Percentiles rank a stretch among this genome's conserved stretches.
Evolutionary conservation across 1,140 invertebrate species (phyloP).

Genomic region (Drosophila nannoptera): DNA sequence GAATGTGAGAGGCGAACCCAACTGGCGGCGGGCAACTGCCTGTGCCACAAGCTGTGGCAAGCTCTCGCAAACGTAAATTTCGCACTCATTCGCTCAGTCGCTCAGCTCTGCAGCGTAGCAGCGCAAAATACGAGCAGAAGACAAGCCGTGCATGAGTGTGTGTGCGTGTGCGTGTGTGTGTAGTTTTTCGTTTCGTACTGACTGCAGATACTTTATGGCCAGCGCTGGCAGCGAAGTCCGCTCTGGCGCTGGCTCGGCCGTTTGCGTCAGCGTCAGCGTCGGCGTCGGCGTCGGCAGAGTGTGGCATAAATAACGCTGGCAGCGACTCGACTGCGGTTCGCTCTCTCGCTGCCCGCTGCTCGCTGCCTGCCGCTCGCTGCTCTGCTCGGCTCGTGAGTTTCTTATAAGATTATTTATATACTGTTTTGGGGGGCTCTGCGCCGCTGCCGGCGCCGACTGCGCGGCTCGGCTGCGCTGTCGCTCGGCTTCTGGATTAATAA

Average conservation of each 20-base stretch:
- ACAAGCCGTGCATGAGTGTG: constrained; percentile 36
- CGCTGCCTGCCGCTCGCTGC: constrained; percentile 23
- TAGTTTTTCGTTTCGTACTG: constrained; percentile 31
- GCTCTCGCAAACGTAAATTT: constrained; percentile 41
- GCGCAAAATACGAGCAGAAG: constrained; percentile 60
- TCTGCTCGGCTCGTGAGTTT: constrained; percentile 44
- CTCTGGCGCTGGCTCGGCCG: constrained; percentile 33
- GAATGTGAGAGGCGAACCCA: constrained; percentile 29
- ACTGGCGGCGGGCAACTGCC: constrained; percentile 26
- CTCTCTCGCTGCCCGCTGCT: constrained; percentile 22
- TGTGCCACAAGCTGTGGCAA: constrained; percentile 37
- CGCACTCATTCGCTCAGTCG: constrained; percentile 48
- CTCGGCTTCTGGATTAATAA: constrained; percentile 76
- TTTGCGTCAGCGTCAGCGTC: constrained; percentile 9
- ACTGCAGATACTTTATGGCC: constrained; percentile 75
- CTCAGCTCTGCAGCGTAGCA: constrained; percentile 41
- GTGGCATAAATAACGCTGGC: constrained; percentile 45
- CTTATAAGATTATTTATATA: constrained; percentile 75
- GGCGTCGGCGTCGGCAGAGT: constrained; percentile 14
- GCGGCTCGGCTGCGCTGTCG: constrained; percentile 23
- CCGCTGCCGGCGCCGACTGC: constrained; percentile 29
- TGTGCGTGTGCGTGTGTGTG: neutral
- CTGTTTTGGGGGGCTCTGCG: constrained; percentile 39
- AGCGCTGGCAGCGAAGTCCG: constrained; percentile 28
- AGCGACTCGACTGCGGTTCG: constrained; percentile 21